Conservation (phyloP, 2,888 invertebrate genomes). For the Clunio marinus region DNA sequence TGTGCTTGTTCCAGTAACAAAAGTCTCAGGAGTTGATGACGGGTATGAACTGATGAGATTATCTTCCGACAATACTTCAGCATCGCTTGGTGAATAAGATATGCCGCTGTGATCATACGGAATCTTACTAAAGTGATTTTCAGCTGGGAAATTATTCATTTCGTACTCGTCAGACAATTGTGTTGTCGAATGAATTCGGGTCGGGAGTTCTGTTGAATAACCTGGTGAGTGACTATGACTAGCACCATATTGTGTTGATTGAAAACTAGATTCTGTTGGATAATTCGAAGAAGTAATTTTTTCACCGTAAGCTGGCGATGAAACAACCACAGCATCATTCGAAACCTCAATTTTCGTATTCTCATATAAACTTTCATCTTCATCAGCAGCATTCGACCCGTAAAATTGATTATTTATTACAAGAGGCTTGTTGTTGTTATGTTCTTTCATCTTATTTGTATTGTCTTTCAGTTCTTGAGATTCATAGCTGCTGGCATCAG, state of each 20-base stretch:
- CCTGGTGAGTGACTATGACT: slow-evolving; percentile 10
- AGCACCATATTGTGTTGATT: background rate
- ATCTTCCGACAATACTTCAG: slow-evolving; percentile 44
- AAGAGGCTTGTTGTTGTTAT: slow-evolving; percentile 40
- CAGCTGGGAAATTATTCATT: slow-evolving; percentile 42
- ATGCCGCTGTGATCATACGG: slow-evolving; percentile 55
- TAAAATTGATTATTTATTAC: slow-evolving; percentile 31
- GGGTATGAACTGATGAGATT: slow-evolving; percentile 45
- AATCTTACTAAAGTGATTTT: slow-evolving; percentile 45
- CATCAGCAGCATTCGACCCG: slow-evolving; percentile 44
- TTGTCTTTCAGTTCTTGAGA: slow-evolving; percentile 1
- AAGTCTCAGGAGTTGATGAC: slow-evolving; percentile 1
- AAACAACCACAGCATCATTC: slow-evolving; percentile 47
- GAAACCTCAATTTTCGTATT: slow-evolving; percentile 44
- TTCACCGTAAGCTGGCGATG: slow-evolving; percentile 44
- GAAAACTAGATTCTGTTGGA: background rate
- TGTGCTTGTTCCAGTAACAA: slow-evolving; percentile 4
- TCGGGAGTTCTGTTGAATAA: slow-evolving; percentile 38
- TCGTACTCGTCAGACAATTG: background rate
- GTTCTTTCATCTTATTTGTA: too few species aligned
- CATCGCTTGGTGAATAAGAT: slow-evolving; percentile 60
- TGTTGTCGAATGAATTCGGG: slow-evolving; percentile 22
- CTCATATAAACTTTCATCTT: slow-evolving; percentile 40
- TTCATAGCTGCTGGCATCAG: slow-evolving; percentile 41
- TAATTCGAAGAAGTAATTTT: slow-evolving; percentile 7